Evolutionary conservation across 2,888 invertebrate species (phyloP).

Genomic region (Phortica okadai): DNA sequence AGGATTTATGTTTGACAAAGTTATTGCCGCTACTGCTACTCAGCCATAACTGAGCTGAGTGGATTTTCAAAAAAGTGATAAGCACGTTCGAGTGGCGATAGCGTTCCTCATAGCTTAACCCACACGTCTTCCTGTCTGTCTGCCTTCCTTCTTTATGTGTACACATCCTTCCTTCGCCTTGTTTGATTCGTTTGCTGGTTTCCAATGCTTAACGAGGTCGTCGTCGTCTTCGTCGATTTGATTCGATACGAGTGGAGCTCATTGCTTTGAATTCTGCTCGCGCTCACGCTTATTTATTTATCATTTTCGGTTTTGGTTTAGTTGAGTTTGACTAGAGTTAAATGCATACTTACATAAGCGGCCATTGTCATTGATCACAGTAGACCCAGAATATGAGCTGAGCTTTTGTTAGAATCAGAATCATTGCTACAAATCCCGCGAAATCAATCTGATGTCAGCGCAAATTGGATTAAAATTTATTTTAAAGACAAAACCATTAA

Average conservation of each 20-base stretch:
- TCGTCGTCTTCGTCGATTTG: neutral
- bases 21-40: constrained; percentile 47
- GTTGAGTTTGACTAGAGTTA: neutral
- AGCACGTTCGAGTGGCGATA: constrained; percentile 44
- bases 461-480: too few relatives aligned
- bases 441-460: too few relatives aligned
- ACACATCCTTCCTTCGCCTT: too few relatives aligned
- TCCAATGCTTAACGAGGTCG: neutral
- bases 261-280: neutral
- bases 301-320: neutral
- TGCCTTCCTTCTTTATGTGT: neutral
- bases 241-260: neutral
- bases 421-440: too few relatives aligned
- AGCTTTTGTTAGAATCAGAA: neutral
- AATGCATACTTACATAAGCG: constrained; percentile 30
- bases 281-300: neutral
- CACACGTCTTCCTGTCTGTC: too few relatives aligned
- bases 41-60: constrained; percentile 27
- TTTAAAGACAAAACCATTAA: too few relatives aligned
- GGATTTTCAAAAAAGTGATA: constrained; percentile 37
- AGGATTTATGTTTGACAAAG: constrained; percentile 68
- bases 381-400: neutral
- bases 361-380: constrained; percentile 43
- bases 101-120: neutral
- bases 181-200: neutral